Base-by-base conservation (phyloP, 2,888 invertebrate species). In the Aradus depressus region DNA sequence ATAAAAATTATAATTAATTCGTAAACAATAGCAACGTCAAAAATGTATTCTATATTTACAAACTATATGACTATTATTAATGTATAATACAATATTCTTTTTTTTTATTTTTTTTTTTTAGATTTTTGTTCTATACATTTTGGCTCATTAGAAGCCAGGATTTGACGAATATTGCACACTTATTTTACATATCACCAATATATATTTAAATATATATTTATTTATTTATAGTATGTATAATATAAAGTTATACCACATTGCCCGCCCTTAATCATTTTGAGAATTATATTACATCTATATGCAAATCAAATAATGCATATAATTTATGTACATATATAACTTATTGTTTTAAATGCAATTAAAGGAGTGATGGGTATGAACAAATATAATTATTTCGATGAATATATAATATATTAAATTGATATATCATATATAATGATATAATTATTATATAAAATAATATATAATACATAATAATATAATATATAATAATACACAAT, bases 131-230 rank as follows among this genome's bases (percentile, higher is more conserved):
- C 47, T 47, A 47, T 47, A 47, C 37, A 47, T 47, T 38, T 38
- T 26, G 26, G 16, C 37, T 26, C 35, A 12, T 21, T n/a, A n/a
- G n/a, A n/a, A 23, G 32, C 21, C 47, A 47, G 37, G 47, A 38
- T 37, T 38, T 28, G 23, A 45, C 23, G 22, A 35, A 22, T 47
- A 47, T 47, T 47, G 47, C 47, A 47, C 47, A 47, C 47, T 38
- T 47, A 35, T 38, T 47, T 47, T 47, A 47, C 47, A 47, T 47
- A 47, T 47, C 47, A 47, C 47, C 47, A 19, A 47, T 35, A 47
- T n/a, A n/a, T 47, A 47, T 47, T 47, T 37, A 47, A 38, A 47
- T 45, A 38, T 21, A 38, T 38, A 38, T n/a, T n/a, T n/a, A 19
- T 38, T 34, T 47, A 47, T 47, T 37, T 35, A 38, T 37, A 25